Evolutionary conservation across 2,113 vertebrate species (phyloP), one percentile per base, ranked within the genome.

Genomic region (Bufo gargarizans): DNA sequence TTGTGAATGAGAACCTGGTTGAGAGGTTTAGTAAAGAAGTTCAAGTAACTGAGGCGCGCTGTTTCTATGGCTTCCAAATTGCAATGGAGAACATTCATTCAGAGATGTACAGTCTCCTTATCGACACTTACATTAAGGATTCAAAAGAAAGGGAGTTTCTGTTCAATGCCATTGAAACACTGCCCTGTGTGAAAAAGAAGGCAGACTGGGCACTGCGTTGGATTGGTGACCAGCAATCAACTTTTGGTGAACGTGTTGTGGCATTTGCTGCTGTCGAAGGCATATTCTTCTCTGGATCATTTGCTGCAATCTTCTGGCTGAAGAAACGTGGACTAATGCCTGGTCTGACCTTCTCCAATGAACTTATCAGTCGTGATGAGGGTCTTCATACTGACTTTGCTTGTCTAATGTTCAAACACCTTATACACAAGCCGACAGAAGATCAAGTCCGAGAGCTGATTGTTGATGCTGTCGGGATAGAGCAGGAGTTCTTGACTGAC

Each of bases 21-120:
- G 98, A 99, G 94, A 96, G 98, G 11, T 99, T 99, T 92, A 97
- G 95, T 74, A 97, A 99, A 93, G 98, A 99, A 92, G 96, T 99
- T 22, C 98, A 99, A 91, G 90, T 99, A 58, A 99, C 98, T 0
- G 98, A 99, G 91, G 98, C 98, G 0, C 94, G 98, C 22, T 99
- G 98, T 91, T 99, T 99, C 95, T 99, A 99, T 83, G 98, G 98
- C 76, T 99, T 99, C 92, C 98, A 99, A 92, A 99, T 99, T 67
- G 98, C 98, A 90, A 99, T 99, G 98, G 98, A 99, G 94, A 99
- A 99, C 86, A 99, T 99, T 91, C 98, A 99, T 92, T 99, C 98
- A 0, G 98, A 99, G 94, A 99, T 99, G 98, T 99, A 99, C 92
- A 99, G 98, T 90, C 96, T 99, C 19, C 97, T 99, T 49, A 99